These are phyloP conservation scores for Actias luna DNA, from an alignment of 2,888 invertebrate species.

Conservation along the genomic window DNA sequence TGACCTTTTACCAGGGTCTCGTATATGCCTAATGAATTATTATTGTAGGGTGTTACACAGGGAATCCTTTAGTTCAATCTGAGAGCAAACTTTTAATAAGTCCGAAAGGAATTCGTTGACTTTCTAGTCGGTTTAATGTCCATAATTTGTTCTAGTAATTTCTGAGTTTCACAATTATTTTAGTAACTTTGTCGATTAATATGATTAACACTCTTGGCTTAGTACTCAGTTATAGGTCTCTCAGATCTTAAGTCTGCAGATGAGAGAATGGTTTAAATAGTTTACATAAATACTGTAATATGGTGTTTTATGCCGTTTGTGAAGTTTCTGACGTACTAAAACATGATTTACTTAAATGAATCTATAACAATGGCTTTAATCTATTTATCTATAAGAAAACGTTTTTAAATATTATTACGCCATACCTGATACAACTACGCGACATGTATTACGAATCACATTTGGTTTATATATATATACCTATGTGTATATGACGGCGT, in stretches of 20 bases:
- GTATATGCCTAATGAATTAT: constrained; percentile 40
- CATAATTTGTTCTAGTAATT: constrained; percentile 19
- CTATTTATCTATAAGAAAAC: no score
- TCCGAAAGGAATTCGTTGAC: constrained; percentile 19
- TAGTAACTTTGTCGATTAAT: constrained; percentile 3
- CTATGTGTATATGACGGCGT: no score
- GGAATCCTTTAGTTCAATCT: constrained; percentile 48
- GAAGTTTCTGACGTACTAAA: not conserved
- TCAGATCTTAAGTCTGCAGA: not conserved
- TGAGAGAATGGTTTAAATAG: not conserved
- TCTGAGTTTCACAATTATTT: constrained; percentile 11
- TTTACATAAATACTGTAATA: not conserved
- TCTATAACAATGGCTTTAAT: no score
- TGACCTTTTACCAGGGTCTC: constrained; percentile 23
- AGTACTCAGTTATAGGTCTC: not conserved
- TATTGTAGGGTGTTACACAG: constrained; percentile 32
- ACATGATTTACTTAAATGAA: no score
- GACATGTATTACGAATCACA: no score
- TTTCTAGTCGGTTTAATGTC: constrained; percentile 10
- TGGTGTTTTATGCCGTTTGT: no score
- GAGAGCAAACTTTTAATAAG: constrained; percentile 37
- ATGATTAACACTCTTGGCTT: not conserved
- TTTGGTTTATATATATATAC: no score
- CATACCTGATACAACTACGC: no score
- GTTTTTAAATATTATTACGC: no score